phyloP scores from a whole-genome alignment of 2,888 invertebrate species.

The Callinectes sapidus region DNA sequence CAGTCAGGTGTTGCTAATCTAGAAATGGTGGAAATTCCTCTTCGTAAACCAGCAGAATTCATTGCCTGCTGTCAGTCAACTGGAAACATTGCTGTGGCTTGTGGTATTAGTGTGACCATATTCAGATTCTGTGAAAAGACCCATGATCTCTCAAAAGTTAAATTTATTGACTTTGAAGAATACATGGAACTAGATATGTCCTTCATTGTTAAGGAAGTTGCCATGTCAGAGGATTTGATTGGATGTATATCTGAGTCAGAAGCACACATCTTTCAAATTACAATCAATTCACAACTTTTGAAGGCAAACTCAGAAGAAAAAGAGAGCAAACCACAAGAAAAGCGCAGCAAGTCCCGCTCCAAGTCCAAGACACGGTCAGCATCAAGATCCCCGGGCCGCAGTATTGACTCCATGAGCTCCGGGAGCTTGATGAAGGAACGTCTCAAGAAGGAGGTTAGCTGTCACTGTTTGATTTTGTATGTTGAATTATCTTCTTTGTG shows the following conservation, averaged over 20 bases:
- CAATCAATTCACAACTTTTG: conserved; percentile 72
- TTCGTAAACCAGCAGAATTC: conserved; percentile 79
- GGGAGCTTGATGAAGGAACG: conserved; percentile 29
- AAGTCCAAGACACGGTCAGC: conserved; percentile 64
- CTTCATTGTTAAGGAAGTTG: conserved; percentile 80
- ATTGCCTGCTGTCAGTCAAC: conserved; percentile 75
- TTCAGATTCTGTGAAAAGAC: conserved; percentile 82
- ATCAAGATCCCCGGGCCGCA: conserved; percentile 66
- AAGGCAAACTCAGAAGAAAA: conserved; percentile 63
- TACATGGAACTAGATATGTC: conserved; percentile 82
- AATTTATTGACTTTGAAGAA: conserved; percentile 84
- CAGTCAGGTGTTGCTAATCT: conserved; percentile 79
- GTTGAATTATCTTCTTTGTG: neutral
- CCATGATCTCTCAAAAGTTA: conserved; percentile 82
- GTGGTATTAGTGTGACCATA: conserved; percentile 77
- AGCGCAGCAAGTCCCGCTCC: conserved; percentile 63
- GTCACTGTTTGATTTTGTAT: neutral
- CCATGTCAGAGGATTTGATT: conserved; percentile 83
- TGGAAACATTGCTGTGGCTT: conserved; percentile 76
- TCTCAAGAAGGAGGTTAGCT: conserved; percentile 45
- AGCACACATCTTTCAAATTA: conserved; percentile 81
- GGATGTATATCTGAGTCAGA: conserved; percentile 81
- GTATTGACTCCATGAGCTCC: conserved; percentile 50
- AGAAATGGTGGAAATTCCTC: conserved; percentile 86
- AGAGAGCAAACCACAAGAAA: conserved; percentile 45